Conservation (phyloP, 2,888 invertebrate species). For the Onthophagus sagittarius region DNA sequence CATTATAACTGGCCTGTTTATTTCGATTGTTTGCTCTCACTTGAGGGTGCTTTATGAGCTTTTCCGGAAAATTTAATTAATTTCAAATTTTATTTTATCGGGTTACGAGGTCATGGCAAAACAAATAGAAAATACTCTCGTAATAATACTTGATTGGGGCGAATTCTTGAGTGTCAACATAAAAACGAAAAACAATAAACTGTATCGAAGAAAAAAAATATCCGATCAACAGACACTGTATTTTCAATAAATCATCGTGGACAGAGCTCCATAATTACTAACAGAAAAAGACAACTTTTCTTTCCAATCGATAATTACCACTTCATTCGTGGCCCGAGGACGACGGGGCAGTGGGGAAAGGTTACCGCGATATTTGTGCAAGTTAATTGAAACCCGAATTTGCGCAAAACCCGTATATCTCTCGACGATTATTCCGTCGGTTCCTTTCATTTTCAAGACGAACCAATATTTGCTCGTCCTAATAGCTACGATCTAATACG, state of each 20-base stretch:
- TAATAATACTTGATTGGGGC: neutral
- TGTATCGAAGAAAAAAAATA: neutral
- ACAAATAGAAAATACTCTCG: neutral
- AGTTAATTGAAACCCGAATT: conserved; percentile 34
- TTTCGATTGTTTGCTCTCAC: neutral
- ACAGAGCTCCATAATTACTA: neutral
- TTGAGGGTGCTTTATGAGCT: neutral
- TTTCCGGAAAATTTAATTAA: neutral
- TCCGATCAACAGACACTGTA: neutral
- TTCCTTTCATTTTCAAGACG: conserved; percentile 12
- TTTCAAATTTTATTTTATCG: neutral
- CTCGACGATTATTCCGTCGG: neutral
- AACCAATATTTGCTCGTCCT: conserved; percentile 17
- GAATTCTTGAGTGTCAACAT: neutral
- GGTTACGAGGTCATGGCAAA: neutral
- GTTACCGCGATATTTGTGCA: conserved; percentile 29
- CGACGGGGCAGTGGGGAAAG: neutral
- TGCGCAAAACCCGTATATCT: conserved; percentile 18
- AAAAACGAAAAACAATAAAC: neutral
- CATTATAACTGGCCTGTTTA: neutral
- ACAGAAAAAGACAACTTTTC: neutral
- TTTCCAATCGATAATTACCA: neutral
- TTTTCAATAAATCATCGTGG: neutral
- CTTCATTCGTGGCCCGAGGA: neutral
- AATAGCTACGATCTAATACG: conserved; percentile 5